These are phyloP conservation scores for Agriopis marginaria DNA, from an alignment of 2,888 invertebrate species.

Conservation along the genomic window DNA sequence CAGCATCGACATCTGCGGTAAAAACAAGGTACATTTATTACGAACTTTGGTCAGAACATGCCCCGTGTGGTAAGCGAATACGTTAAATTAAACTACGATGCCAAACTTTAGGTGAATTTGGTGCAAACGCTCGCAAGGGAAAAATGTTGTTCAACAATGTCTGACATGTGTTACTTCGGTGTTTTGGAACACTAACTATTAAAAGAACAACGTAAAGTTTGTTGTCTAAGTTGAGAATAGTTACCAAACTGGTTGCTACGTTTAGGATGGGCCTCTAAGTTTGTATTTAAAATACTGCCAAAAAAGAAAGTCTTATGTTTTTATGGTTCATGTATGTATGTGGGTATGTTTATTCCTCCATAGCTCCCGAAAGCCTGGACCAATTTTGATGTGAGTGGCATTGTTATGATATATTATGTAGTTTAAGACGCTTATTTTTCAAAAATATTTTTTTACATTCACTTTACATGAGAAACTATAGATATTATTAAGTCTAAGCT, in stretches of 20 bases:
- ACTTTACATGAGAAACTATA: too few species aligned
- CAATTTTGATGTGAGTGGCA: too few species aligned
- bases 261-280: neutral
- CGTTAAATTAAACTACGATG: slow-evolving; percentile 61
- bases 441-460: too few species aligned
- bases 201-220: slow-evolving; percentile 15
- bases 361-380: too few species aligned
- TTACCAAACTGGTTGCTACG: neutral
- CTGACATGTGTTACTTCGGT: slow-evolving; percentile 25
- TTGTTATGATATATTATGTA: too few species aligned
- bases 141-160: slow-evolving; percentile 34
- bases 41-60: slow-evolving; percentile 56
- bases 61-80: slow-evolving; percentile 54
- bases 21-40: slow-evolving; percentile 62
- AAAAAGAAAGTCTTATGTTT: too few species aligned
- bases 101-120: slow-evolving; percentile 51
- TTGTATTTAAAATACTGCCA: too few species aligned
- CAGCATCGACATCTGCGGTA: slow-evolving; percentile 58
- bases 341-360: too few species aligned
- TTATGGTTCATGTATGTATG: too few species aligned
- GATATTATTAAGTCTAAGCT: too few species aligned
- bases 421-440: too few species aligned
- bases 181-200: slow-evolving; percentile 23
- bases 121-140: slow-evolving; percentile 40
- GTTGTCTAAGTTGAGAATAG: neutral